Evolutionary conservation across 1,140 invertebrate genomes (phyloP).

Genomic region (Meloidogyne chitwoodi): DNA sequence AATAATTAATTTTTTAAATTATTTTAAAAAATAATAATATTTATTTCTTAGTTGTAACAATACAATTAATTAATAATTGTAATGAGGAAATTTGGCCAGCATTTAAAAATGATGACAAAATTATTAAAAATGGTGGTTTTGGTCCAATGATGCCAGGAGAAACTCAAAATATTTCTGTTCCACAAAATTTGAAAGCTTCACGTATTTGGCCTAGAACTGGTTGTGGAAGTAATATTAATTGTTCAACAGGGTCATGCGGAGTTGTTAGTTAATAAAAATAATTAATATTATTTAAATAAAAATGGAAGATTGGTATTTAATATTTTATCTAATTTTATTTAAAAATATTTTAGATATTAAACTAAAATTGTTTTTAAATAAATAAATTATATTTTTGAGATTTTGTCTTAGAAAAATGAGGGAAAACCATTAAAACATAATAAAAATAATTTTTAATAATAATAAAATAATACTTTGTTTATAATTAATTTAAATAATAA

Average conservation of each 20-base stretch:
- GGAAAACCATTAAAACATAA: no score
- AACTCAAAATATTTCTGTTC: not conserved
- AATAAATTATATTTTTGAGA: no score
- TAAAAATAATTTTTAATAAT: no score
- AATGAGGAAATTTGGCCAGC: not conserved
- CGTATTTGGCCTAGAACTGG: not conserved
- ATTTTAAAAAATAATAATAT: no score
- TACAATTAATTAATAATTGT: not conserved
- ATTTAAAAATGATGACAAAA: not conserved
- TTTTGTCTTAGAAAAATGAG: no score
- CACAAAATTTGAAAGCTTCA: not conserved
- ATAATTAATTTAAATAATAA: not conserved
- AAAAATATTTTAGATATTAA: no score
- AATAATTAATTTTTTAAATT: no score
- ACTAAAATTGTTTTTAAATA: no score
- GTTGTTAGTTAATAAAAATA: not conserved
- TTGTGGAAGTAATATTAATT: not conserved
- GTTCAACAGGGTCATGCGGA: not conserved
- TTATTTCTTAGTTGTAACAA: not conserved
- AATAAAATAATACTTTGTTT: not conserved
- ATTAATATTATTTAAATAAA: no score
- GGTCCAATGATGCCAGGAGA: not conserved
- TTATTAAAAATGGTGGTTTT: not conserved
- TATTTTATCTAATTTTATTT: no score
- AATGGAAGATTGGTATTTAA: no score